Base-by-base conservation (phyloP, 2,797 vertebrate species). In the Sebastes taczanowskii region DNA sequence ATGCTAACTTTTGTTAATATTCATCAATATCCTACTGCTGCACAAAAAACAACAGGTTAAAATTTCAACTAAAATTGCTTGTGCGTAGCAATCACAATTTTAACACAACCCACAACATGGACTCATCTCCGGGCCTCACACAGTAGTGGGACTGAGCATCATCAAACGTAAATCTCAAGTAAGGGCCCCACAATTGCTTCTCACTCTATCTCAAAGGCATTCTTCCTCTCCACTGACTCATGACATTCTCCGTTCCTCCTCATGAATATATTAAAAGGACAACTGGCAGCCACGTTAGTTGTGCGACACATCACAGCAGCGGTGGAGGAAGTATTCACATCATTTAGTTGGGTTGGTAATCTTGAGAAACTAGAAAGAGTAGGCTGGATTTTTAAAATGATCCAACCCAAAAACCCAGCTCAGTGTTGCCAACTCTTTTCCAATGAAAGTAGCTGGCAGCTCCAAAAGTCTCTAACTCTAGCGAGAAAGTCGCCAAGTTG, bases 251-350 rank as follows among this genome's bases (percentile, higher is more conserved):
- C 23, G 18, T 83, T 78, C 53, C 52, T 65, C 58, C 60, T 71
- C 64, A 82, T 87, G 61, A 91, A 90, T 86, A 79, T 83, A 85
- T 80, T 74, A 82, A 42, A 42, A 14, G 5, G 59, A 29, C 56
- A 73, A 73, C 70, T 34, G 38, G 35, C 63, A 30, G 70, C 34
- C 30, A 71, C n/a, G 52, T 52, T 46, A n/a, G 56, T 62, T 73
- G 30, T 6, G 22, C 29, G 58, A 77, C 60, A 67, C 7, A 63
- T 16, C 23, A 59, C 49, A 67, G 16, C 64, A 14, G 34, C 7
- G n/a, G 16, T n/a, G 18, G 8, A 46, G 13, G 13, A 27, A 25
- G 29, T 4, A 56, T 29, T 74, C 18, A 46, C 8, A 11, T n/a
- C n/a, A 7, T 77, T 55, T 20, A 11, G 3, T 18, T 49, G 38